Conservation (phyloP, 30 jellyfish, hydroid and myxozoan genomes). For the Catostylus mosaicus region DNA sequence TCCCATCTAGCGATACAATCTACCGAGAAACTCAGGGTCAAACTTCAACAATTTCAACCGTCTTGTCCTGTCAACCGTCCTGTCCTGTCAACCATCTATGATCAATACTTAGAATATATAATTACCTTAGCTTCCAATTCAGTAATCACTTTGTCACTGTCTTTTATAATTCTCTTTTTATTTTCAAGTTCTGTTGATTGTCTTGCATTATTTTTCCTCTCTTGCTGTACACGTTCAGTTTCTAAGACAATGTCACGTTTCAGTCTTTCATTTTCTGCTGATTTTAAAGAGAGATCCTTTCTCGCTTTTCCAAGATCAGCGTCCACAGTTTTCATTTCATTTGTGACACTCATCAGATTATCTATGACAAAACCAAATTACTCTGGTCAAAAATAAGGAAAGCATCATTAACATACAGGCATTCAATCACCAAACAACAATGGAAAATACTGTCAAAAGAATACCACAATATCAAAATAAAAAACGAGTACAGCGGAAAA, state of each 20-base stretch:
- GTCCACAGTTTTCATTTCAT: slow-evolving; percentile 79
- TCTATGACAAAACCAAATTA: slow-evolving; percentile 26
- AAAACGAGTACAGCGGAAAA: too few species aligned
- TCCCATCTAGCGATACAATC: too few species aligned
- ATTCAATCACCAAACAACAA: too few species aligned
- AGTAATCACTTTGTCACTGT: slow-evolving; percentile 71
- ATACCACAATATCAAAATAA: too few species aligned
- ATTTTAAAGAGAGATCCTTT: slow-evolving; percentile 72
- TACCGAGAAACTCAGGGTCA: too few species aligned
- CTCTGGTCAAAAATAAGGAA: neutral
- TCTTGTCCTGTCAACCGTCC: too few species aligned
- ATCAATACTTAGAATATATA: too few species aligned
- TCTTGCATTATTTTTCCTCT: slow-evolving; percentile 35
- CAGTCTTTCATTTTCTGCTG: slow-evolving; percentile 76
- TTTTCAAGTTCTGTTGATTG: slow-evolving; percentile 48
- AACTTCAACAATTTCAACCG: too few species aligned
- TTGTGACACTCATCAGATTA: slow-evolving; percentile 78
- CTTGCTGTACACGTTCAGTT: slow-evolving; percentile 55
- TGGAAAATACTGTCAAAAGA: too few species aligned
- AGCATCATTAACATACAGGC: too few species aligned
- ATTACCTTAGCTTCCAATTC: slow-evolving; percentile 74
- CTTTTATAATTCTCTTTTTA: slow-evolving; percentile 60
- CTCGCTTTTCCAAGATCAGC: slow-evolving; percentile 80
- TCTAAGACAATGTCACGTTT: slow-evolving; percentile 69
- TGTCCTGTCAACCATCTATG: too few species aligned